Evolutionary conservation across 2,888 invertebrate genomes (phyloP).

Genomic region (Hypomecis atomaria): DNA sequence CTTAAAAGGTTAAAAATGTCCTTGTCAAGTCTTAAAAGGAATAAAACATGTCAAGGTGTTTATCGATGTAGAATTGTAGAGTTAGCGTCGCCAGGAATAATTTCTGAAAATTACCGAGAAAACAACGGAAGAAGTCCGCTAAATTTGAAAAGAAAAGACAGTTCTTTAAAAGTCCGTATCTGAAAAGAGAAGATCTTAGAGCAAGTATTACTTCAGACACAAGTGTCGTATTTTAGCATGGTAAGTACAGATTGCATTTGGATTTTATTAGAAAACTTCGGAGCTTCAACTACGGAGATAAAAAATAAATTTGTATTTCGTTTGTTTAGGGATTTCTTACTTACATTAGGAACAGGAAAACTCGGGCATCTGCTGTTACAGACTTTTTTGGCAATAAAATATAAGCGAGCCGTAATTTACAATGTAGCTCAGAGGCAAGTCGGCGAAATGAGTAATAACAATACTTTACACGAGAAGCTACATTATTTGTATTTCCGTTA

Average conservation of each 20-base stretch:
- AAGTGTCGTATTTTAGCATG: conserved; percentile 55
- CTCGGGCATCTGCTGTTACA: conserved; percentile 29
- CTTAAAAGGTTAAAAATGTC: no score
- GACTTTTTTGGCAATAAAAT: conserved; percentile 21
- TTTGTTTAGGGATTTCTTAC: conserved; percentile 37
- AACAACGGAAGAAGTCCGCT: conserved; percentile 36
- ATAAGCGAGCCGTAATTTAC: conserved; percentile 17
- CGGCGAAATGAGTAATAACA: conserved; percentile 8
- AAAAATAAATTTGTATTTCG: conserved; percentile 42
- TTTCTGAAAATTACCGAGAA: conserved; percentile 30
- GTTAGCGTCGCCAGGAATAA: conserved; percentile 23
- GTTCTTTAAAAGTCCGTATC: conserved; percentile 51
- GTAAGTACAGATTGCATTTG: conserved; percentile 57
- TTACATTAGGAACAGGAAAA: conserved; percentile 34
- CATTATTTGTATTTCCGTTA: conserved; percentile 15
- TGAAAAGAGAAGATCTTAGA: conserved; percentile 48
- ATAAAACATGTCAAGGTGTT: no score
- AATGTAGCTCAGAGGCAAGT: conserved; percentile 6
- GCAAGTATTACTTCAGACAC: conserved; percentile 51
- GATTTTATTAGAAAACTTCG: conserved; percentile 61
- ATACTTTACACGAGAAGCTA: not conserved
- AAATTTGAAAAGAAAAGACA: conserved; percentile 52
- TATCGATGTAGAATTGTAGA: no score
- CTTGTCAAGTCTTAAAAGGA: no score
- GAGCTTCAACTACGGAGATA: conserved; percentile 36